Evolutionary conservation across 2,888 invertebrate genomes (phyloP).

Genomic region (Eristalis intricaria): DNA sequence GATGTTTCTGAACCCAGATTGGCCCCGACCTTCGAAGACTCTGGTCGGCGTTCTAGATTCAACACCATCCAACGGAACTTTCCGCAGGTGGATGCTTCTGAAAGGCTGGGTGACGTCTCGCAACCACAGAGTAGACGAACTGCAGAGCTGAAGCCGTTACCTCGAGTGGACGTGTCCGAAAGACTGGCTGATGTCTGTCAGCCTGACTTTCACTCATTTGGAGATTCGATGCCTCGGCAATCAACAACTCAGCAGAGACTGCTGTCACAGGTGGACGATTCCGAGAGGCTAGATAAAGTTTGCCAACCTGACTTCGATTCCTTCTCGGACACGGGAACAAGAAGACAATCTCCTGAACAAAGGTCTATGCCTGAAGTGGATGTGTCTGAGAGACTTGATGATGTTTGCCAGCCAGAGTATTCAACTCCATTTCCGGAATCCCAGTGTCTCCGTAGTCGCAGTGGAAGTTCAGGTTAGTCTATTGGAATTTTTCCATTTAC

Average conservation of each 20-base stretch:
- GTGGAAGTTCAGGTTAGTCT: too few species aligned
- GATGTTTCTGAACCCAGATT: background rate
- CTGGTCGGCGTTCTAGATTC: background rate
- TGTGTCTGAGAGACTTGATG: background rate
- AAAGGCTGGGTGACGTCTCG: background rate
- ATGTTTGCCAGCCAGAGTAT: background rate
- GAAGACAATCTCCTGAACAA: too few species aligned
- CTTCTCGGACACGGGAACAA: too few species aligned
- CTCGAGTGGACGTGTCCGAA: background rate
- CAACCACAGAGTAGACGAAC: background rate
- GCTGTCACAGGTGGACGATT: too few species aligned
- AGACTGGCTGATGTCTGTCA: background rate
- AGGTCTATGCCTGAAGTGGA: too few species aligned
- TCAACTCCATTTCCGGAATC: too few species aligned
- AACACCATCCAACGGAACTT: background rate
- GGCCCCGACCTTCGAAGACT: constrained; percentile 2
- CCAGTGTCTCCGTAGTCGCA: too few species aligned
- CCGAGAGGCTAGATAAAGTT: too few species aligned
- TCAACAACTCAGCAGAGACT: too few species aligned
- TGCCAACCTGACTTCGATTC: too few species aligned
- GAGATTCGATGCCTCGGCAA: background rate
- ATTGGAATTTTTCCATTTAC: too few species aligned
- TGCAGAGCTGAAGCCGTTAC: background rate
- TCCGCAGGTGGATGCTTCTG: background rate
- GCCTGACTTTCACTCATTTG: background rate